Evolutionary conservation across 1,140 invertebrate genomes (phyloP).

Genomic region (Hycleus cichorii): DNA sequence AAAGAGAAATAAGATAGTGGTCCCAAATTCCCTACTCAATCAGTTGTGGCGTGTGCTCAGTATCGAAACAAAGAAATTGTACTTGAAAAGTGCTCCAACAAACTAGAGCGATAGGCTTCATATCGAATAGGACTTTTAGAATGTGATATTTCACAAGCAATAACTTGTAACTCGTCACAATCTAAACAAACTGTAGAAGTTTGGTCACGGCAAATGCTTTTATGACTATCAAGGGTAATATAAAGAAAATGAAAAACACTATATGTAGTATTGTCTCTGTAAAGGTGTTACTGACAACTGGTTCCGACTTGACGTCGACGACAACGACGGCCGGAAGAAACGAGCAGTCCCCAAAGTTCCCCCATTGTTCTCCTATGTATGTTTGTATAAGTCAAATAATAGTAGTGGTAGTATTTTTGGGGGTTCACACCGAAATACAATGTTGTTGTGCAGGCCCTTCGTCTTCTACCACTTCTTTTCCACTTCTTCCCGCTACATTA

Average conservation of each 20-base stretch:
- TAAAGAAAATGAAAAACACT: slow-evolving; percentile 81
- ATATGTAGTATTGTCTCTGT: slow-evolving; percentile 39
- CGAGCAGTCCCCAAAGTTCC: background rate
- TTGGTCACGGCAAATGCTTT: slow-evolving; percentile 76
- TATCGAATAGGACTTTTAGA: slow-evolving; percentile 27
- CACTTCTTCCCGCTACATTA: slow-evolving; percentile 24
- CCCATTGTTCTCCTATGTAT: background rate
- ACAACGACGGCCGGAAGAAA: slow-evolving; percentile 14
- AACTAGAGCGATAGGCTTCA: slow-evolving; percentile 34
- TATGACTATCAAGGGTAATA: slow-evolving; percentile 72
- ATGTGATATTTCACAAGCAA: slow-evolving; percentile 26
- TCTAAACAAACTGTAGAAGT: slow-evolving; percentile 46
- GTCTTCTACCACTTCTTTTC: slow-evolving; percentile 1
- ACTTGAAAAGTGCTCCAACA: slow-evolving; percentile 34
- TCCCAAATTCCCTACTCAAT: slow-evolving; percentile 39
- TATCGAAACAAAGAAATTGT: slow-evolving; percentile 38
- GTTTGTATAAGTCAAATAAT: slow-evolving; percentile 6
- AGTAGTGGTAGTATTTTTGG: too few species aligned
- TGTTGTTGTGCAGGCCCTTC: background rate
- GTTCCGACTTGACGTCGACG: slow-evolving; percentile 27
- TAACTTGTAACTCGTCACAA: slow-evolving; percentile 33
- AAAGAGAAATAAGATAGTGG: slow-evolving; percentile 25
- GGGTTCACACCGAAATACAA: background rate
- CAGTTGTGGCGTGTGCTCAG: slow-evolving; percentile 33
- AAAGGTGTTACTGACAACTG: slow-evolving; percentile 38